Percentiles rank a stretch among this genome's conserved stretches.
These are phyloP conservation scores for Melieria omissa DNA, from an alignment of 2,888 invertebrate species.

Conservation along the genomic window DNA sequence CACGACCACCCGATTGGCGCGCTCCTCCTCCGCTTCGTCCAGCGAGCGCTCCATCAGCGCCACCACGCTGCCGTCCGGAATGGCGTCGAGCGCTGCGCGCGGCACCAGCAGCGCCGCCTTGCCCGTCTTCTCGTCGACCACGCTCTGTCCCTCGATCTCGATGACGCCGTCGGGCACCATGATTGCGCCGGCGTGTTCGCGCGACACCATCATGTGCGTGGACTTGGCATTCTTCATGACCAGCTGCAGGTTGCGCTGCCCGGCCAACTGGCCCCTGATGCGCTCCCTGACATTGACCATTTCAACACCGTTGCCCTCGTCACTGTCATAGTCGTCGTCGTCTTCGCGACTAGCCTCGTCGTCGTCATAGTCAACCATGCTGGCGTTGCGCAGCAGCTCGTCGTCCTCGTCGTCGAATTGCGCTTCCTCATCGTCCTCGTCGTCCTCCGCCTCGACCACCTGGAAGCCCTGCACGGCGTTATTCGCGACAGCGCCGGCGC, in stretches of 20 bases:
- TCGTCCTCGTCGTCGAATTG: constrained; percentile 25
- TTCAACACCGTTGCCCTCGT: constrained; percentile 22
- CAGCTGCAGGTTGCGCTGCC: constrained; percentile 18
- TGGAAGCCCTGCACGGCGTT: constrained; percentile 51
- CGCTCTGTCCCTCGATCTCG: constrained; percentile 59
- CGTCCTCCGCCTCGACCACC: constrained; percentile 38
- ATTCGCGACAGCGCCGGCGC: constrained; percentile 44
- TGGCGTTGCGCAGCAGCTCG: not conserved
- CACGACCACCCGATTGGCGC: constrained; percentile 58
- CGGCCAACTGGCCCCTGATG: constrained; percentile 10
- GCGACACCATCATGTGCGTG: constrained; percentile 55
- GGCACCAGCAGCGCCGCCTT: constrained; percentile 58
- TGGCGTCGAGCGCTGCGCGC: constrained; percentile 57
- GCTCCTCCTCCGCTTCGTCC: constrained; percentile 45
- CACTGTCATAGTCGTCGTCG: constrained; percentile 28
- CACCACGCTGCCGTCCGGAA: constrained; percentile 60
- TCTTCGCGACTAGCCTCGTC: constrained; percentile 41
- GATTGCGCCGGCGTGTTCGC: constrained; percentile 58
- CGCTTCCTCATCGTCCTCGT: constrained; percentile 31
- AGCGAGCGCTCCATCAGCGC: constrained; percentile 54
- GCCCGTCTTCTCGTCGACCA: constrained; percentile 59
- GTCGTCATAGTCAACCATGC: constrained; percentile 30
- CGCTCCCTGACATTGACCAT: not conserved
- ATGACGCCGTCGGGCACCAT: constrained; percentile 58
- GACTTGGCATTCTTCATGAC: constrained; percentile 50